Percentiles rank a stretch among this genome's conserved stretches.
These are phyloP conservation scores for Eonycteris spelaea DNA, from an alignment of 2,113 vertebrate genomes.

Conservation along the genomic window DNA sequence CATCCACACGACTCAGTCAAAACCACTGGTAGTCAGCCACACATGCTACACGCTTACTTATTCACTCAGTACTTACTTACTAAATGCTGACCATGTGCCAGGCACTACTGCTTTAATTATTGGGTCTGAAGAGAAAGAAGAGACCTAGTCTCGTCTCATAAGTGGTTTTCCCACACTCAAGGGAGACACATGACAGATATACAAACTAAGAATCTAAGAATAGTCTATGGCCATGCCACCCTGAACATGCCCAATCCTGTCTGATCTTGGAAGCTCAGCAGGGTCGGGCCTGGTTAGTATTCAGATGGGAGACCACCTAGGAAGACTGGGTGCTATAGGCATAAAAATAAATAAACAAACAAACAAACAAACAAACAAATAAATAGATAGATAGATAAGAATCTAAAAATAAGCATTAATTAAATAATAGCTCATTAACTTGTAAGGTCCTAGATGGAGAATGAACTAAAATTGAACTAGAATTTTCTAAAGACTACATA, in stretches of 20 bases:
- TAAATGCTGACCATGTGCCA: background rate
- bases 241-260: too few species aligned
- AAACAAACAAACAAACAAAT: too few species aligned
- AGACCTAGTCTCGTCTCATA: background rate
- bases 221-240: background rate
- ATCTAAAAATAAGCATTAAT: background rate
- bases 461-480: background rate
- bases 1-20: too few species aligned
- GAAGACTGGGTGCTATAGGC: too few species aligned
- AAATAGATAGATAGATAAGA: background rate
- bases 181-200: background rate
- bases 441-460: background rate
- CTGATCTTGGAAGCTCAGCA: too few species aligned
- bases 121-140: background rate
- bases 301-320: too few species aligned
- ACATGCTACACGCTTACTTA: rapidly evolving
- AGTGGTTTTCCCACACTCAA: background rate
- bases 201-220: background rate
- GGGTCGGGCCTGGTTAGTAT: too few species aligned
- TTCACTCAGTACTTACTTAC: background rate
- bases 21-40: background rate
- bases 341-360: too few species aligned
- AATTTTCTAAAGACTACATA: background rate
- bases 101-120: background rate
- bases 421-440: background rate